Evolutionary conservation across 2,113 vertebrate species (phyloP).

Genomic region (Zosterops pallidus): DNA sequence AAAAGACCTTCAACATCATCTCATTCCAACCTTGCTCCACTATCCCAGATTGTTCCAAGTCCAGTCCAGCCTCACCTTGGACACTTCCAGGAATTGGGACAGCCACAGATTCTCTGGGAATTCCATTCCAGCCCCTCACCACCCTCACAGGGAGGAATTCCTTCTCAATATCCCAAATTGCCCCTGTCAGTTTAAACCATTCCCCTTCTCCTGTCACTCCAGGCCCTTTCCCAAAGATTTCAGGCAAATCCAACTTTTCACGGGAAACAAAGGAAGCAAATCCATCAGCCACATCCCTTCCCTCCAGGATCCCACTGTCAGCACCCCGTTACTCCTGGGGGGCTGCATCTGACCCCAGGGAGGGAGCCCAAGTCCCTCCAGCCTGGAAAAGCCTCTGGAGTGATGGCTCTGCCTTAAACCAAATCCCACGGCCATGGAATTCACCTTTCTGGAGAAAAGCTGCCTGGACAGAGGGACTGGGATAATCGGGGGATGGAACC

Average conservation of each 20-base stretch:
- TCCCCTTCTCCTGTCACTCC: neutral
- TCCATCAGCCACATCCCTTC: neutral
- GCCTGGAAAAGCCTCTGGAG: neutral
- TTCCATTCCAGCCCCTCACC: too few species aligned
- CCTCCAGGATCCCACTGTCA: neutral
- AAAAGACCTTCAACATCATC: too few species aligned
- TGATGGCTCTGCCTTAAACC: accelerated
- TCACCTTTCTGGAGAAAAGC: neutral
- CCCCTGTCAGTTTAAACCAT: too few species aligned
- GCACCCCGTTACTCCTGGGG: neutral
- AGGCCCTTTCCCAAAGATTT: neutral
- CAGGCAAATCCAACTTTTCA: neutral
- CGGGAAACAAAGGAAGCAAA: neutral
- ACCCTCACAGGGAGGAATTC: too few species aligned
- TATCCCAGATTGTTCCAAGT: too few species aligned
- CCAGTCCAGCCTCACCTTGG: too few species aligned
- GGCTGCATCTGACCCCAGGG: neutral
- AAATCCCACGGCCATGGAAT: neutral
- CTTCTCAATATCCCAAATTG: too few species aligned
- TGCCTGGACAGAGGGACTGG: neutral
- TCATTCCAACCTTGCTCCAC: too few species aligned
- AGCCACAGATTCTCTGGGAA: too few species aligned
- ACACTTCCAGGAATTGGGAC: too few species aligned
- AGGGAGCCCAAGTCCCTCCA: neutral
- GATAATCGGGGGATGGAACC: neutral